These are phyloP conservation scores for Caenorhabditis inopinata DNA, from an alignment of 1,140 invertebrate genomes.

Conservation along the genomic window DNA sequence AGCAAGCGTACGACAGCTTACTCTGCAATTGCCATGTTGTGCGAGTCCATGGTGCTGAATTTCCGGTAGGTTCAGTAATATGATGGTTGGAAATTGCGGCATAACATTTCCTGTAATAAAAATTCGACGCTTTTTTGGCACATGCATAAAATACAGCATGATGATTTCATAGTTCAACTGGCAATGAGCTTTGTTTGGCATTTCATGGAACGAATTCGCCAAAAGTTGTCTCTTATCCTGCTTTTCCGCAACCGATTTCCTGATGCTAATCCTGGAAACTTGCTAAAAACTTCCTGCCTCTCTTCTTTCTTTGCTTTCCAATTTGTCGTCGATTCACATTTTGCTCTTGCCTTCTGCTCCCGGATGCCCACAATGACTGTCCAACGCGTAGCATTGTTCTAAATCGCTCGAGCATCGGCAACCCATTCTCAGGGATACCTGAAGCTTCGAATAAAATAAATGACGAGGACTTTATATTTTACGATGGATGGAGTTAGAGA, in stretches of 20 bases:
- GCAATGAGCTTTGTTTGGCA: neutral
- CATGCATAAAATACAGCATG: too few species aligned
- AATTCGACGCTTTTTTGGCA: too few species aligned
- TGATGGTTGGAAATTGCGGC: too few species aligned
- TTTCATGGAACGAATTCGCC: neutral
- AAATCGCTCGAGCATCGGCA: neutral
- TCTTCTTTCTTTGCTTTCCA: neutral
- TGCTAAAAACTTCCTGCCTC: too few species aligned
- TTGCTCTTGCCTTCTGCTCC: neutral
- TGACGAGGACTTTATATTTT: conserved; percentile 1
- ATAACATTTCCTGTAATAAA: too few species aligned
- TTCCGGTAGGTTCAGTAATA: too few species aligned
- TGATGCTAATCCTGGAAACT: conserved; percentile 14
- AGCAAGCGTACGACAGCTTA: too few species aligned
- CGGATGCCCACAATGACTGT: neutral
- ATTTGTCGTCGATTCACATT: conserved; percentile 19
- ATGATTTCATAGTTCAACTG: too few species aligned
- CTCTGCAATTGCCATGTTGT: too few species aligned
- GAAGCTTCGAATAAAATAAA: neutral
- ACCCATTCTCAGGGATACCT: neutral
- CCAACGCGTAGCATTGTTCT: conserved; percentile 13
- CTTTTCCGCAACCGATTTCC: conserved; percentile 19
- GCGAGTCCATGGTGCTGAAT: too few species aligned
- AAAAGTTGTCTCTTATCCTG: too few species aligned
- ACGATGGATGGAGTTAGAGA: too few species aligned